Base-by-base conservation (phyloP, 2,888 invertebrate species). In the Dynastes tityus region DNA sequence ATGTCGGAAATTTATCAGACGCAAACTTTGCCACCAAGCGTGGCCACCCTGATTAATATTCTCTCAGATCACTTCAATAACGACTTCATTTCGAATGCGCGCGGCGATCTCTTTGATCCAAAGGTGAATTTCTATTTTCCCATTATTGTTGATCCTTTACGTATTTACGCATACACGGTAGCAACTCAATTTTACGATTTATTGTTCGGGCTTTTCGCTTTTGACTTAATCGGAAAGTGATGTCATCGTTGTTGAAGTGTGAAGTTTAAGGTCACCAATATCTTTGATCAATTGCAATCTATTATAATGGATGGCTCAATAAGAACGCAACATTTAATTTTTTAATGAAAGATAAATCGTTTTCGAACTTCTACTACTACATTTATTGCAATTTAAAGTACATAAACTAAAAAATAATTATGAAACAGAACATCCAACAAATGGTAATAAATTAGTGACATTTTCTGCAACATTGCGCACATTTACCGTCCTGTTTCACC, bases 201-300 rank as follows among this genome's bases (percentile, higher is more conserved):
- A 67, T 67, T 67, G 65, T 67, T 67, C 11, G 45, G 22, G n/a
- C 6, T 67, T 67, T 67, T 67, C 22, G 16, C 16, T 16, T 22
- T 22, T 29, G 11, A 13, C 49, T 6, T 2, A 67, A 22, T 16
- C 22, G 8, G 16, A 16, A 6, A 9, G 8, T 67, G 40, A 67
- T 16, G 22, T 45, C 16, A 67, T 67, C 8, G 16, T 6, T 45
- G 45, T 67, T 22, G 16, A 37, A 37, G 32, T 37, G 32, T 37
- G 32, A 37, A 37, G 32, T 37, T 37, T 5, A 37, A 37, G 5
- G 32, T 37, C 5, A 37, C 32, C 32, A 37, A 6, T 37, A 1
- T 37, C 5, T 53, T 53, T n/a, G 13, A 53, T 16, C 5, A 53
- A 53, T 16, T 16, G 13, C 13, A 58, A 8, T 3, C 2, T n/a